Percentiles rank a stretch among this genome's conserved stretches.
phyloP scores from a whole-genome alignment of 2,888 invertebrate genomes.

The Ophion ellenae region DNA sequence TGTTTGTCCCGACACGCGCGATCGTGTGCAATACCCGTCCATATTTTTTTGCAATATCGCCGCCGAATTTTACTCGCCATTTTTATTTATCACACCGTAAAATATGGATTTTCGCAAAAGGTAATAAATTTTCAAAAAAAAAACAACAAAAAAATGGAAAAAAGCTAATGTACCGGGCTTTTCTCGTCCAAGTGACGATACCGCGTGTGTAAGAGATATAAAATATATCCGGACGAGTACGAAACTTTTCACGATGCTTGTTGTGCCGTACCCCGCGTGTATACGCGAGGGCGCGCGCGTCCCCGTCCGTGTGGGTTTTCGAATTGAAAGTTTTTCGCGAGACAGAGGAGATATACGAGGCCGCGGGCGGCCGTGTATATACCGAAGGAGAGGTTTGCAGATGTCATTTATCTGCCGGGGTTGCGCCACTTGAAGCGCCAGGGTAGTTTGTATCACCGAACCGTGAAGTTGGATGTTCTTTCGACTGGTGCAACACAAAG shows the following conservation, averaged over 20 bases:
- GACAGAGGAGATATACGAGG: slow-evolving; percentile 33
- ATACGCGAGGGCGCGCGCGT: background rate
- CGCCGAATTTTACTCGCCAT: background rate
- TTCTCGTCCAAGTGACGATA: background rate
- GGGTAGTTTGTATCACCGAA: slow-evolving; percentile 64
- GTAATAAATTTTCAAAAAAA: background rate
- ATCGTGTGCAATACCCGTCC: background rate
- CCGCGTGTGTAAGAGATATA: slow-evolving; percentile 3
- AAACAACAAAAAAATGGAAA: background rate
- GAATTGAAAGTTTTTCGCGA: slow-evolving; percentile 61
- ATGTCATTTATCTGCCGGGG: slow-evolving; percentile 65
- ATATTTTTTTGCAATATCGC: background rate
- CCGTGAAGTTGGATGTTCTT: slow-evolving; percentile 68
- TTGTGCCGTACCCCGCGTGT: background rate
- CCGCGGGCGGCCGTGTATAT: background rate
- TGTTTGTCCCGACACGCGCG: background rate
- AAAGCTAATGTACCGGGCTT: background rate
- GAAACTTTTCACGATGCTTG: slow-evolving; percentile 12
- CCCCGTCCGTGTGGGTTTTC: slow-evolving; percentile 32
- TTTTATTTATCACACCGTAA: background rate
- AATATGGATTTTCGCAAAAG: background rate
- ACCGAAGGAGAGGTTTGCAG: slow-evolving; percentile 58
- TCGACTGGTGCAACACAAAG: slow-evolving; percentile 55
- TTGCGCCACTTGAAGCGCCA: slow-evolving; percentile 62
- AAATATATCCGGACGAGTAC: background rate